These are phyloP conservation scores for Tribolium castaneum DNA, from an alignment of 1,140 invertebrate genomes.

Conservation along the genomic window DNA sequence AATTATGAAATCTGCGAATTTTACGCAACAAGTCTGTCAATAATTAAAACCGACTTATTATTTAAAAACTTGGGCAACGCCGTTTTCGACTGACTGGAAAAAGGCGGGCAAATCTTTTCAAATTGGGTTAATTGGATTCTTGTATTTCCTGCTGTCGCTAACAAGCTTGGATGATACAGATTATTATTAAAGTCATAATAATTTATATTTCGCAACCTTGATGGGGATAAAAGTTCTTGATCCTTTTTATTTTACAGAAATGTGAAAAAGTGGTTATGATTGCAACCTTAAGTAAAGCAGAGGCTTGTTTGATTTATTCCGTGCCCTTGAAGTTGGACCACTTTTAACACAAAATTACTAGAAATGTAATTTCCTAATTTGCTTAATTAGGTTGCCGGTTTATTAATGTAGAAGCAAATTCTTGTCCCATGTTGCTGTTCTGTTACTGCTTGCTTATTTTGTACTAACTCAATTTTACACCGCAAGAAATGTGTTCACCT, in stretches of 20 bases:
- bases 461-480: too few relatives aligned
- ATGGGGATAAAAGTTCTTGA: background rate
- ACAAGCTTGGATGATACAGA: background rate
- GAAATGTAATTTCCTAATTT: background rate
- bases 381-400: background rate
- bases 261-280: background rate
- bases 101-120: too few relatives aligned
- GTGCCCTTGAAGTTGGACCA: conserved; percentile 16
- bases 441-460: too few relatives aligned
- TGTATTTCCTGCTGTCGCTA: background rate
- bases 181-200: background rate
- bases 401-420: background rate
- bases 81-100: background rate
- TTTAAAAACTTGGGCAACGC: conserved; percentile 25
- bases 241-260: background rate
- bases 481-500: too few relatives aligned
- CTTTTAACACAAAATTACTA: background rate
- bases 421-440: too few relatives aligned
- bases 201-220: conserved; percentile 22
- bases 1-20: conserved; percentile 28
- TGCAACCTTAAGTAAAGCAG: background rate
- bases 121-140: background rate
- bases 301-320: background rate
- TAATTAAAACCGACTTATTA: conserved; percentile 32
- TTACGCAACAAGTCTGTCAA: conserved; percentile 27